Evolutionary conservation across 1,140 invertebrate genomes (phyloP).

Genomic region (Hyposmocoma kahamanoa): DNA sequence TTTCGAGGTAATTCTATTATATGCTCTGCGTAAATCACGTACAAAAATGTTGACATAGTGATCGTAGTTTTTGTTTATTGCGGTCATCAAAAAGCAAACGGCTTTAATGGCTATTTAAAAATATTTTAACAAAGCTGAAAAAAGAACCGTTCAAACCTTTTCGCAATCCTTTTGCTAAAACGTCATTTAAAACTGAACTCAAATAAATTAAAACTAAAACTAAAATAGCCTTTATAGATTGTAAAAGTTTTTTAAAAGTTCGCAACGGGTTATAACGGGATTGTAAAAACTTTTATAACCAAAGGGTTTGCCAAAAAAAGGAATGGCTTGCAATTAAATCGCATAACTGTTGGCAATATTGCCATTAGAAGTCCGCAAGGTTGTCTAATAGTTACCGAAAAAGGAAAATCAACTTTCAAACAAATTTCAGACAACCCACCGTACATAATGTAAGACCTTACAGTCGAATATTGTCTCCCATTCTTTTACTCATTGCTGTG

Average conservation of each 20-base stretch:
- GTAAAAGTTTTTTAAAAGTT: slow-evolving; percentile 16
- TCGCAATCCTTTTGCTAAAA: slow-evolving; percentile 41
- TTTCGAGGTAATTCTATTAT: no score
- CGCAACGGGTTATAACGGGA: no score
- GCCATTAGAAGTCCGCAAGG: no score
- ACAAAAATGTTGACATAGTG: no score
- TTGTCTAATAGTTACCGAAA: no score
- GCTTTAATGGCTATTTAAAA: slow-evolving; percentile 17
- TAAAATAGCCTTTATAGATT: neutral
- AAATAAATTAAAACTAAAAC: no score
- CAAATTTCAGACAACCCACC: neutral
- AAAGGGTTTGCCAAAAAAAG: slow-evolving; percentile 44
- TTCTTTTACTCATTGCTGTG: no score
- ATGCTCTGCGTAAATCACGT: no score
- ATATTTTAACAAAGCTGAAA: slow-evolving; percentile 3
- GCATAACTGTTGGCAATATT: slow-evolving; percentile 35
- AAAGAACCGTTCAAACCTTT: slow-evolving; percentile 35
- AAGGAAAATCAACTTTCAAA: neutral
- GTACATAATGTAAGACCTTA: no score
- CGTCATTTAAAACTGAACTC: slow-evolving; percentile 30
- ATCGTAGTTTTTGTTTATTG: no score
- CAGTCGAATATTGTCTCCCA: no score
- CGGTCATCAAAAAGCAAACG: neutral
- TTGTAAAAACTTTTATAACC: slow-evolving; percentile 25
- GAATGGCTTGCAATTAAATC: slow-evolving; percentile 40